phyloP scores from a whole-genome alignment of 2,888 invertebrate genomes.

The Trachelus stipa region DNA sequence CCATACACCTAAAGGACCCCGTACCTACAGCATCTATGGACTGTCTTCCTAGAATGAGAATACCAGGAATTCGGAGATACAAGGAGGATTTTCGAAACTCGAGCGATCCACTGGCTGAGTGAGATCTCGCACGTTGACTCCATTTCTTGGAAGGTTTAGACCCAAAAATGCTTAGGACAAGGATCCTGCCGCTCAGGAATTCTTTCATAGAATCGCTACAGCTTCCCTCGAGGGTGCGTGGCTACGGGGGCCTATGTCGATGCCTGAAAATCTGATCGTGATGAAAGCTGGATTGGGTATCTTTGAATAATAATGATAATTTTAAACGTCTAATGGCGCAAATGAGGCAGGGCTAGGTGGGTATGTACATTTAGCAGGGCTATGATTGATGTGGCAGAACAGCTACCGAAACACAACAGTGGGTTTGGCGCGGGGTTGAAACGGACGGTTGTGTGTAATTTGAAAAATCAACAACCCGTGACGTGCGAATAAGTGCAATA shows the following conservation, averaged over 20 bases:
- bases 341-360: not conserved
- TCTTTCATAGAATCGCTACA: not conserved
- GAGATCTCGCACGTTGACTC: not conserved
- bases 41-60: not conserved
- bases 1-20: not conserved
- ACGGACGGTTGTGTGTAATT: conserved; percentile 59
- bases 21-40: not conserved
- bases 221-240: not conserved
- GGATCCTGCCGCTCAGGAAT: not conserved
- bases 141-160: not conserved
- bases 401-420: conserved; percentile 57
- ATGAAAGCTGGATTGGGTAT: not conserved
- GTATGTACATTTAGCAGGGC: conserved; percentile 39
- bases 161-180: not conserved
- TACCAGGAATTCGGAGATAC: not conserved
- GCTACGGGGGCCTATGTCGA: not conserved
- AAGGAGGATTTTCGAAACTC: not conserved
- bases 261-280: not conserved
- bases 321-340: not conserved
- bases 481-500: conserved; percentile 37
- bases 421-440: conserved; percentile 53
- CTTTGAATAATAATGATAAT: not conserved
- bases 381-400: conserved; percentile 59
- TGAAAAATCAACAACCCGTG: conserved; percentile 62
- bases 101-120: not conserved